Percentiles rank a stretch among this genome's conserved stretches.
phyloP scores from a whole-genome alignment of 2,797 vertebrate species.

The Arctocebus calabarensis region DNA sequence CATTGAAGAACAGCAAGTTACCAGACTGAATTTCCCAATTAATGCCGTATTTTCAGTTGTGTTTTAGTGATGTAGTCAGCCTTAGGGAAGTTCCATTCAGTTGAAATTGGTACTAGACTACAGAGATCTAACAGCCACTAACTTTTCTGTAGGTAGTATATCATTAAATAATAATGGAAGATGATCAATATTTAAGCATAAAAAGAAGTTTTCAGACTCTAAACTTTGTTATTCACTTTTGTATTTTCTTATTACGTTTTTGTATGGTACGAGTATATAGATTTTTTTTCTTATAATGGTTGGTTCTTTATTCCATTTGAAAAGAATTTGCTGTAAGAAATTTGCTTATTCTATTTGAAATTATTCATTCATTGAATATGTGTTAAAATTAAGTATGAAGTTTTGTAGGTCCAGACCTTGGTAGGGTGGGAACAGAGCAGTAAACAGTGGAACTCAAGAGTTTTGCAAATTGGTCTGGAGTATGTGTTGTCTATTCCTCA shows the following conservation, averaged over 20 bases:
- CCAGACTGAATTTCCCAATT: constrained; percentile 35
- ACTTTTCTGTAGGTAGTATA: not conserved
- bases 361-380: not conserved
- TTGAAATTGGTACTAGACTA: not conserved
- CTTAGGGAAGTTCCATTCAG: not conserved
- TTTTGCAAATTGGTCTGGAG: not conserved
- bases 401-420: not conserved
- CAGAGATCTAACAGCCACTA: not conserved
- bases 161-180: not conserved
- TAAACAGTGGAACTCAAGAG: not conserved
- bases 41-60: not conserved
- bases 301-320: not conserved
- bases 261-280: not conserved
- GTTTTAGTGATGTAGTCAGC: not conserved
- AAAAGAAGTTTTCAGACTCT: constrained; percentile 20
- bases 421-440: not conserved
- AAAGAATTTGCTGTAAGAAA: constrained; percentile 31
- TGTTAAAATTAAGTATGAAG: not conserved
- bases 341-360: not conserved
- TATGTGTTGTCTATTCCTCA: not conserved
- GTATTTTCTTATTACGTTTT: constrained; percentile 40
- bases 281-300: constrained; percentile 4
- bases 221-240: constrained; percentile 32
- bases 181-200: not conserved
- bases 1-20: not conserved